Conservation (phyloP, 2,888 invertebrate genomes). For the Siphonodentalium dalli region DNA sequence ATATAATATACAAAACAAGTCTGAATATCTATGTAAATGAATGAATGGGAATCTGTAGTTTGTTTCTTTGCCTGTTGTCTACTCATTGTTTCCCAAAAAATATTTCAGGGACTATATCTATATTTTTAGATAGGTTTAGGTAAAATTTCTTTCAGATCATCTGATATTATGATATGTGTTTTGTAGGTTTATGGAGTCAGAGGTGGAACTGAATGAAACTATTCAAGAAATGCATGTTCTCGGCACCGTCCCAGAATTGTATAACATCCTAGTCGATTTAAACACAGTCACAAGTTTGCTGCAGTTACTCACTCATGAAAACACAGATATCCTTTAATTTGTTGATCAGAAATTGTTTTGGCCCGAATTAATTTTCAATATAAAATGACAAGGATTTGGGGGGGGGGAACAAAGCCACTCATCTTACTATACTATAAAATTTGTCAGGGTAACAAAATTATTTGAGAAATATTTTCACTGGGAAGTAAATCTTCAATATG, state of each 20-base stretch:
- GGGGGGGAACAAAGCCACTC: too few species aligned
- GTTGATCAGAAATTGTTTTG: too few species aligned
- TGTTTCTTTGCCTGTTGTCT: background rate
- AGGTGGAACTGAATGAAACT: constrained; percentile 88
- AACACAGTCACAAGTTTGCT: constrained; percentile 89
- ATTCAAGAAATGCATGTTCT: constrained; percentile 88
- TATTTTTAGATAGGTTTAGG: background rate
- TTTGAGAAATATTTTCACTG: too few species aligned
- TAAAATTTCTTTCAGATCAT: background rate
- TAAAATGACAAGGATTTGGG: too few species aligned
- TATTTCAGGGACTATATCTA: background rate
- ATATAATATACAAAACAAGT: too few species aligned
- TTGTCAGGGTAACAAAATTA: too few species aligned
- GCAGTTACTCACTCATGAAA: constrained; percentile 92
- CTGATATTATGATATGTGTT: background rate
- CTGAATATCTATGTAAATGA: too few species aligned
- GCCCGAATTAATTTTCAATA: too few species aligned
- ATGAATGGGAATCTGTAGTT: too few species aligned
- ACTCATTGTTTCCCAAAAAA: background rate
- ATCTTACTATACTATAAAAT: too few species aligned
- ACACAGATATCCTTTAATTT: constrained; percentile 75
- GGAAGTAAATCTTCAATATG: too few species aligned
- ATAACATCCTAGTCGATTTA: constrained; percentile 87
- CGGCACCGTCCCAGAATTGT: constrained; percentile 94
- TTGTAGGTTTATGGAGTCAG: constrained; percentile 89